phyloP scores from a whole-genome alignment of 2,888 invertebrate species.

The Sinopyrophorus schimmeli region DNA sequence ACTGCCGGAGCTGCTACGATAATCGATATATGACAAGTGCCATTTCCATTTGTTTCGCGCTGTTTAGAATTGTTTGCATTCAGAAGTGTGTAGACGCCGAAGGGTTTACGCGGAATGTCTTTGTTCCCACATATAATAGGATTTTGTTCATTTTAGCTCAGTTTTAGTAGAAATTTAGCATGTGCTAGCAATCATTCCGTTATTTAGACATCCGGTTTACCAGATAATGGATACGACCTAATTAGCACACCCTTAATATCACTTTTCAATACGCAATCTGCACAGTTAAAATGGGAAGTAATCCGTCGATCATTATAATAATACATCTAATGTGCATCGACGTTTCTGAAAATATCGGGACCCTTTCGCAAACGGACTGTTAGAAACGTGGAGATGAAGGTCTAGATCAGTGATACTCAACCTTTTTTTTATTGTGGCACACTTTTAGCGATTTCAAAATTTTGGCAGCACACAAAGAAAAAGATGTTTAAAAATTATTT shows the following conservation, averaged over 20 bases:
- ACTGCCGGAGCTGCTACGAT: constrained; percentile 32
- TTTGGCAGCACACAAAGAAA: too few relatives aligned
- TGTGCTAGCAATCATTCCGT: constrained; percentile 12
- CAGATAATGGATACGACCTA: constrained; percentile 14
- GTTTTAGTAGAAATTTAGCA: constrained; percentile 21
- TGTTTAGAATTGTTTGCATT: constrained; percentile 33
- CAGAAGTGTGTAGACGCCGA: constrained; percentile 28
- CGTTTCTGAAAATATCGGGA: too few relatives aligned
- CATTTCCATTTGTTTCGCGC: constrained; percentile 35
- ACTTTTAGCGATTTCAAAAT: too few relatives aligned
- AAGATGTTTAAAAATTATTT: too few relatives aligned
- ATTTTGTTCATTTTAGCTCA: constrained; percentile 30
- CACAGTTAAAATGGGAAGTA: too few relatives aligned
- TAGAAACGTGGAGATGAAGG: too few relatives aligned
- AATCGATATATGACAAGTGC: constrained; percentile 38
- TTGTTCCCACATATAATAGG: constrained; percentile 29
- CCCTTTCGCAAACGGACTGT: too few relatives aligned
- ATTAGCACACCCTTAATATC: constrained; percentile 13
- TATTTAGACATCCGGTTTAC: constrained; percentile 12
- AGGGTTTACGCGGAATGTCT: constrained; percentile 27
- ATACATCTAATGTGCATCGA: too few relatives aligned
- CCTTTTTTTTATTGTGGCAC: too few relatives aligned
- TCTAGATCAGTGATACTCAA: too few relatives aligned
- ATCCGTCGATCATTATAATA: too few relatives aligned
- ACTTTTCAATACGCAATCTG: too few relatives aligned